Evolutionary conservation across 2,113 vertebrate genomes (phyloP), one percentile per base, ranked within the genome.

Genomic region (Herpetotheres cachinnans): DNA sequence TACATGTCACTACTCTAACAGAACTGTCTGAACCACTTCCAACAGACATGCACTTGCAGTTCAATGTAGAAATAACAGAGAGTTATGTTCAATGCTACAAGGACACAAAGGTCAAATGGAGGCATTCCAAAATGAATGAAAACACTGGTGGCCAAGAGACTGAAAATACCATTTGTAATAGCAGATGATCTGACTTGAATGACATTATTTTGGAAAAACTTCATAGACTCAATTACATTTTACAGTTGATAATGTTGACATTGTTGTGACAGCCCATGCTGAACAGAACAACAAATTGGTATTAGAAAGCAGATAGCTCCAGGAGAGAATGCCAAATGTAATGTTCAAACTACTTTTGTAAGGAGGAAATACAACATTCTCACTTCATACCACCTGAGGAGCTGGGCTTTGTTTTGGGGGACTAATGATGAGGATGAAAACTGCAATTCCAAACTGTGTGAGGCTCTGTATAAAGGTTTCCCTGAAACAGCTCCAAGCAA

Each of bases 251-350:
- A 94, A 86, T 55, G 42, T 50, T 96, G 81, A 84, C 72, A 79
- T 82, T 95, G 82, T 93, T 96, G 78, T 95, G 92, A 93, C 82
- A 96, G 69, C 29, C 65, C 42, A 84, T 70, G 54, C 50, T 92
- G 82, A 91, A 93, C 25, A 54, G 79, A 94, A 94, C 36, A 95
- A 91, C 69, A 93, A 90, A 92, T 71, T 82, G 54, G 26, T 91
- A 79, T 91, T 61, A 90, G 90, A 93, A 94, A 86, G 44, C 49
- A 94, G 47, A 69, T 65, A 86, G 36, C 52, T 93, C 29, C 88
- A 89, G 36, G 38, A 86, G 2, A 44, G 6, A 88, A 91, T 67
- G 59, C 47, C 54, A 73, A 84, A 92, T 89, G 71, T 65, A 62
- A 83, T 76, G 21, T 54, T 93, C 32, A 36, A 77, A 38, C n/a